Percentiles rank a stretch among this genome's conserved stretches.
phyloP scores from a whole-genome alignment of 37 sponge, comb jelly and placozoan species.

The Dysidea cf. avara region DNA sequence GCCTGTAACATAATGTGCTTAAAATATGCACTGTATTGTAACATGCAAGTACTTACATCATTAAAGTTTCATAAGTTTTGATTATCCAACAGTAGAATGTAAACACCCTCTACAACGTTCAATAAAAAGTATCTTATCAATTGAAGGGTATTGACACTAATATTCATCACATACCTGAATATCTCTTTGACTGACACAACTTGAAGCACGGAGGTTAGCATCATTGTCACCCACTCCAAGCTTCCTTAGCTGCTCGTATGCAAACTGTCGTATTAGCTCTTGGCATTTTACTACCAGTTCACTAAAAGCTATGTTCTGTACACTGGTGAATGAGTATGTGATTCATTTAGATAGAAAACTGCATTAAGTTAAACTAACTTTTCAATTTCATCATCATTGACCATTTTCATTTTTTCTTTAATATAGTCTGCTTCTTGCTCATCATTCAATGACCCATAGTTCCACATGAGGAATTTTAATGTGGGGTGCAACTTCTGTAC shows the following conservation, averaged over 20 bases:
- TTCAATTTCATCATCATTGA: constrained; percentile 3
- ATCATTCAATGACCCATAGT: too few species aligned
- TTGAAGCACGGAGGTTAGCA: too few species aligned
- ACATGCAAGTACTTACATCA: constrained; percentile 58
- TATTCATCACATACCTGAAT: too few species aligned
- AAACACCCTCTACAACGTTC: constrained; percentile 89
- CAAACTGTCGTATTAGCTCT: constrained; percentile 70
- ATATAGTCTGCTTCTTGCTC: constrained; percentile 84
- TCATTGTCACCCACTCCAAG: constrained; percentile 25
- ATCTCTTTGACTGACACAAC: constrained; percentile 84
- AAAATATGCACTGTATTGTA: constrained; percentile 51
- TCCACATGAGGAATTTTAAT: too few species aligned
- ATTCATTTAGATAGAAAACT: too few species aligned
- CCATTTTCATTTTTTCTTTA: constrained; percentile 56
- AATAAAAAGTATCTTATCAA: too few species aligned
- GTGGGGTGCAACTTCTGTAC: too few species aligned
- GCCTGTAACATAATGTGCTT: background rate
- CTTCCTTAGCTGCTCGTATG: constrained; percentile 51
- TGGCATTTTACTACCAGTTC: too few species aligned
- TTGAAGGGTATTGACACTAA: too few species aligned
- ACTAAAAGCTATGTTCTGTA: constrained; percentile 64
- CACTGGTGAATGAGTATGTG: constrained; percentile 48
- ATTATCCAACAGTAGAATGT: too few species aligned
- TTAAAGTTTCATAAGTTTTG: too few species aligned
- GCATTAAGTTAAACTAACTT: constrained; percentile 30